These are phyloP conservation scores for Galeruca laticollis DNA, from an alignment of 2,888 invertebrate species.

Conservation along the genomic window DNA sequence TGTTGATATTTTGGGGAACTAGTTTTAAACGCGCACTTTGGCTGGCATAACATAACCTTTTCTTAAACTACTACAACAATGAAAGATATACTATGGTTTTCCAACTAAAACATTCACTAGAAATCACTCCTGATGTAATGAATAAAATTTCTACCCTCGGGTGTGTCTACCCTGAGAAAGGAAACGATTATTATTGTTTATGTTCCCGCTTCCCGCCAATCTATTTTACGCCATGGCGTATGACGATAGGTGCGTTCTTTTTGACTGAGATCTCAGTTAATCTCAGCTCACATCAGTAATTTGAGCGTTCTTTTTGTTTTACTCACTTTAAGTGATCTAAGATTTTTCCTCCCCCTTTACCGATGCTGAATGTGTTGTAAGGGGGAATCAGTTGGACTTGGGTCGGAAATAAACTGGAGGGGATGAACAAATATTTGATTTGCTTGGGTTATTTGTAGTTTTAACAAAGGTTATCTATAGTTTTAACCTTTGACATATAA, in stretches of 20 bases:
- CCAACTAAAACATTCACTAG: background rate
- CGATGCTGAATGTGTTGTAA: too few relatives aligned
- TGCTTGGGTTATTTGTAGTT: too few relatives aligned
- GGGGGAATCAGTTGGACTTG: too few relatives aligned
- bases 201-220: conserved; percentile 7
- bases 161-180: background rate
- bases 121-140: background rate
- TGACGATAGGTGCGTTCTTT: background rate
- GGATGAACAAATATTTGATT: too few relatives aligned
- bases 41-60: conserved; percentile 43
- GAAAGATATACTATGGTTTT: background rate
- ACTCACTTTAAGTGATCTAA: too few relatives aligned
- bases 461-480: too few relatives aligned
- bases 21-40: conserved; percentile 27
- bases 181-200: background rate
- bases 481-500: too few relatives aligned
- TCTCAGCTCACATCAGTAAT: too few relatives aligned
- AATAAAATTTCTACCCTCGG: background rate
- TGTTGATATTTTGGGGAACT: conserved; percentile 35
- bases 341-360: too few relatives aligned
- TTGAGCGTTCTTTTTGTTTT: too few relatives aligned
- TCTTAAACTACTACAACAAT: background rate
- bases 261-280: too few relatives aligned
- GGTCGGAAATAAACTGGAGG: too few relatives aligned
- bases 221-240: background rate